Conservation (phyloP, 1,140 invertebrate genomes). For the Drosophila triauraria region DNA sequence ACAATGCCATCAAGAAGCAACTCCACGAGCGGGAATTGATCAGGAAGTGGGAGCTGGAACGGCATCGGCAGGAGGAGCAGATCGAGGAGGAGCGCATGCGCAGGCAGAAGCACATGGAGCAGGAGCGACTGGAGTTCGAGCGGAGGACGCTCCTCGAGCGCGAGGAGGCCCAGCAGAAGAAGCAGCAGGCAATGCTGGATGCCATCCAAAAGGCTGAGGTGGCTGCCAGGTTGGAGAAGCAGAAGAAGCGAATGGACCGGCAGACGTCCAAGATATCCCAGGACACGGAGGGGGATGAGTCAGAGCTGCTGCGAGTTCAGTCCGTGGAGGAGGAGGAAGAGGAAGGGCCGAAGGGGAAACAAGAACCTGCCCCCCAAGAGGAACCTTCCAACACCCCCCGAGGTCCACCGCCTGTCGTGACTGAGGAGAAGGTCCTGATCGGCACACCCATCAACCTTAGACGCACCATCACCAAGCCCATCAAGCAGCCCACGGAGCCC, state of each 20-base stretch:
- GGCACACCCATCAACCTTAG: slow-evolving; percentile 82
- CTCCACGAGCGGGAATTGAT: slow-evolving; percentile 88
- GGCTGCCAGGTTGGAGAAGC: slow-evolving; percentile 85
- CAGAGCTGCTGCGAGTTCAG: slow-evolving; percentile 49
- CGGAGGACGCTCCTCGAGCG: slow-evolving; percentile 86
- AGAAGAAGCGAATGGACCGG: slow-evolving; percentile 75
- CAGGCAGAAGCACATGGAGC: slow-evolving; percentile 87
- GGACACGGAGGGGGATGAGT: slow-evolving; percentile 21
- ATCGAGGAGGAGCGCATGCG: slow-evolving; percentile 88
- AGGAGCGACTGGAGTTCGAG: slow-evolving; percentile 86
- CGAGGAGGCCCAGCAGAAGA: slow-evolving; percentile 86
- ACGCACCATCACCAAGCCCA: slow-evolving; percentile 74
- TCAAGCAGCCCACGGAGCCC: slow-evolving; percentile 34
- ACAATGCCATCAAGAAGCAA: slow-evolving; percentile 89
- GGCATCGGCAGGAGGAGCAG: slow-evolving; percentile 86
- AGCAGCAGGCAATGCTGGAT: slow-evolving; percentile 86
- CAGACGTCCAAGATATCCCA: slow-evolving; percentile 18
- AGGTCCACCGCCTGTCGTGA: slow-evolving; percentile 28
- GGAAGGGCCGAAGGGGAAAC: not conserved
- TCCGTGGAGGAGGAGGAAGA: slow-evolving; percentile 65
- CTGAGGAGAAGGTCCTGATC: slow-evolving; percentile 79
- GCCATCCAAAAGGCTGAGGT: slow-evolving; percentile 87
- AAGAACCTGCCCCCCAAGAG: not conserved
- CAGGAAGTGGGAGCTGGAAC: slow-evolving; percentile 87
- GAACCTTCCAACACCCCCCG: slow-evolving; percentile 28